These are phyloP conservation scores for Penaeus indicus DNA, from an alignment of 1,140 invertebrate genomes.

Conservation along the genomic window DNA sequence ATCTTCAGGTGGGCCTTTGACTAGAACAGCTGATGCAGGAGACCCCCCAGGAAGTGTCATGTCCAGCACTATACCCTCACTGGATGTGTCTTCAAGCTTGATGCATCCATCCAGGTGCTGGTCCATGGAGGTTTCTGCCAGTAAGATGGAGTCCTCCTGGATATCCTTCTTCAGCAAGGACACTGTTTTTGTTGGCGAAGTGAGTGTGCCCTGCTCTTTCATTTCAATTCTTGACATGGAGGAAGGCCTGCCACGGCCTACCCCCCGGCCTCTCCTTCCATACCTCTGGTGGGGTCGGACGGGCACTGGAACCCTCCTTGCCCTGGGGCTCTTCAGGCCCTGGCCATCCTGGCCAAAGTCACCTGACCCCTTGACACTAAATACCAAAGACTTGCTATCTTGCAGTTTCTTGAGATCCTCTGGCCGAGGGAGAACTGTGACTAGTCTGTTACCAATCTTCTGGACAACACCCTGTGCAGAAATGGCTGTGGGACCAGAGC, in stretches of 20 bases:
- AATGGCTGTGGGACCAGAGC: constrained; percentile 63
- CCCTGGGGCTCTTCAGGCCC: constrained; percentile 40
- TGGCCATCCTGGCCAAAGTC: constrained; percentile 11
- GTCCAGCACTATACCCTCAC: constrained; percentile 51
- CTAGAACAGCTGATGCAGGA: constrained; percentile 55
- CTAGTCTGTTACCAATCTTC: constrained; percentile 63
- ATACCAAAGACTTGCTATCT: constrained; percentile 61
- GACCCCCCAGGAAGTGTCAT: constrained; percentile 58
- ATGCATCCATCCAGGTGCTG: constrained; percentile 40
- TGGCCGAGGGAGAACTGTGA: constrained; percentile 64
- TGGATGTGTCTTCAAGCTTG: constrained; percentile 44
- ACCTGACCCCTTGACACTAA: constrained; percentile 58
- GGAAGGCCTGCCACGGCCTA: constrained; percentile 43
- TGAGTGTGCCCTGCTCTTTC: constrained; percentile 15
- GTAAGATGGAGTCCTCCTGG: constrained; percentile 12
- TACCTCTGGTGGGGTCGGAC: constrained; percentile 62
- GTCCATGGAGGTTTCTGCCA: neutral
- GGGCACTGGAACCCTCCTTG: constrained; percentile 56
- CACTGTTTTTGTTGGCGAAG: neutral
- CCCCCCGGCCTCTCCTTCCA: constrained; percentile 47
- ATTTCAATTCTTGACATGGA: constrained; percentile 9
- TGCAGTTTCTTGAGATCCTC: constrained; percentile 63
- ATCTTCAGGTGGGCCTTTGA: constrained; percentile 50
- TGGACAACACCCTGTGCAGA: constrained; percentile 65
- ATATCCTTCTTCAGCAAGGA: constrained; percentile 41